These are phyloP conservation scores for Drosophila willistoni DNA, from an alignment of 1,140 invertebrate genomes.

Conservation along the genomic window DNA sequence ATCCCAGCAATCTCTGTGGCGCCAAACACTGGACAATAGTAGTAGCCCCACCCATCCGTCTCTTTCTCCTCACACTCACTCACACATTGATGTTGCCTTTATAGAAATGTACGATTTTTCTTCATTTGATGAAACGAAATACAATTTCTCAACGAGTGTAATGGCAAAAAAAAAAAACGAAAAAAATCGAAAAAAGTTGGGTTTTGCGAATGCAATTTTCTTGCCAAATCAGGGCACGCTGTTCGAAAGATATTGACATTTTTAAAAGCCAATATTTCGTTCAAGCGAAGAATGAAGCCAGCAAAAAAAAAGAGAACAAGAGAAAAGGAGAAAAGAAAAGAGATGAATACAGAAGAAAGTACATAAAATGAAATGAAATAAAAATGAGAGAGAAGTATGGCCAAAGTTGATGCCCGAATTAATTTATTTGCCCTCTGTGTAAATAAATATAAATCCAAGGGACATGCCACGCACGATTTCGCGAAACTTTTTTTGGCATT, in stretches of 20 bases:
- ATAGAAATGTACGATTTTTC: constrained; percentile 79
- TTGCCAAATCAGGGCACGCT: constrained; percentile 60
- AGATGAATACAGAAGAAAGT: background rate
- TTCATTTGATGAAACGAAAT: constrained; percentile 82
- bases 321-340: no score
- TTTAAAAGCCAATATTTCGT: constrained; percentile 78
- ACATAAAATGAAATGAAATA: background rate
- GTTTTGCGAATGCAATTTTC: constrained; percentile 72
- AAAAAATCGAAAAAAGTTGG: constrained; percentile 52
- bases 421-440: constrained; percentile 57
- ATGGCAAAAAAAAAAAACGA: background rate
- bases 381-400: constrained; percentile 37
- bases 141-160: constrained; percentile 72
- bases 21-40: constrained; percentile 69
- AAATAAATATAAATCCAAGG: constrained; percentile 48
- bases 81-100: constrained; percentile 21
- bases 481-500: constrained; percentile 21
- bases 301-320: no score
- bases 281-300: constrained; percentile 10
- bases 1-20: constrained; percentile 42
- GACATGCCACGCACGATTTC: constrained; percentile 17
- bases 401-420: constrained; percentile 50
- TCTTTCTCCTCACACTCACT: background rate
- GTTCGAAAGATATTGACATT: constrained; percentile 68
- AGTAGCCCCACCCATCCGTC: constrained; percentile 10